A percentile compares a stretch with the other conserved stretches of the same genome.
Evolutionary conservation across 1,140 invertebrate genomes (phyloP).

Genomic region (Myzus persicae): DNA sequence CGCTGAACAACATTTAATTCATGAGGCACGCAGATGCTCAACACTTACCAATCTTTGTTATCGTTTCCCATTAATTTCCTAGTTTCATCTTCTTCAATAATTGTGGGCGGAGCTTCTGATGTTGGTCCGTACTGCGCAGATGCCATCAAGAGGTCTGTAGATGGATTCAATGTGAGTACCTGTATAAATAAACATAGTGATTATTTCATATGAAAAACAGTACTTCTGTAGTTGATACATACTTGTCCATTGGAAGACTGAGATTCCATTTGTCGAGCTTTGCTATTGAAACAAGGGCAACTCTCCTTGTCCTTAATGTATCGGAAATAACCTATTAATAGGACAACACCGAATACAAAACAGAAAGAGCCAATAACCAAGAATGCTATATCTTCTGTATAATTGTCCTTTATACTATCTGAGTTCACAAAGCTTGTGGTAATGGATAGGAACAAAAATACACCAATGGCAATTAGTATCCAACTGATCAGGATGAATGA

Average conservation of each 20-base stretch:
- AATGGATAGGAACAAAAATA: slow-evolving; percentile 35
- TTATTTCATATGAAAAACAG: not conserved
- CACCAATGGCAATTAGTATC: slow-evolving; percentile 17
- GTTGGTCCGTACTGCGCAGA: slow-evolving; percentile 74
- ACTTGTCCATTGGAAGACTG: slow-evolving; percentile 64
- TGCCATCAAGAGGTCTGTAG: slow-evolving; percentile 75
- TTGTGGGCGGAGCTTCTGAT: slow-evolving; percentile 71
- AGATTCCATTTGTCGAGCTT: slow-evolving; percentile 63
- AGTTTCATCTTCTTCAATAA: slow-evolving; percentile 70
- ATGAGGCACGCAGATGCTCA: not conserved
- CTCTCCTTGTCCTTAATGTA: slow-evolving; percentile 62
- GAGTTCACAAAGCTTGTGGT: slow-evolving; percentile 25
- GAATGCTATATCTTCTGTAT: slow-evolving; percentile 48
- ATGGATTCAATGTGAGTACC: slow-evolving; percentile 69
- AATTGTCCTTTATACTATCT: slow-evolving; percentile 37
- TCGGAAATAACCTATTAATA: slow-evolving; percentile 61
- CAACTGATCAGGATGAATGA: slow-evolving; percentile 43
- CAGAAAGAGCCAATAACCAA: slow-evolving; percentile 61
- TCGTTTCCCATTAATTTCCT: slow-evolving; percentile 73
- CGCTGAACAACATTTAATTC: not conserved
- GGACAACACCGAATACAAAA: slow-evolving; percentile 61
- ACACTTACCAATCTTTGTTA: slow-evolving; percentile 71
- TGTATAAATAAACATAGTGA: slow-evolving; percentile 56
- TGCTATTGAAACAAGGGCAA: slow-evolving; percentile 63
- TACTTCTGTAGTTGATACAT: slow-evolving; percentile 45